Conservation (phyloP, 2,888 invertebrate species). For the Cyclophora albipunctata region DNA sequence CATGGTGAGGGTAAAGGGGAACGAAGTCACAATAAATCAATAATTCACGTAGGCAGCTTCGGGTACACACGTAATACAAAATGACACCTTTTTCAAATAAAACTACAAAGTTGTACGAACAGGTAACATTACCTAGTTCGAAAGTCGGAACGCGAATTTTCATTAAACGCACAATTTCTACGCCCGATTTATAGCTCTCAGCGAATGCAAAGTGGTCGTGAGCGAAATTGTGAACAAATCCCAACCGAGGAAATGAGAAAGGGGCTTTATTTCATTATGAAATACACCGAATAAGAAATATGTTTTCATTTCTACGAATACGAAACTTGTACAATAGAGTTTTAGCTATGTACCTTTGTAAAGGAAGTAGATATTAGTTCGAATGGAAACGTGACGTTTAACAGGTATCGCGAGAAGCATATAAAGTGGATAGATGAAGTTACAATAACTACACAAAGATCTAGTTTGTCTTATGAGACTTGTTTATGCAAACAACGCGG, state of each 20-base stretch:
- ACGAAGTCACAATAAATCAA: conserved; percentile 33
- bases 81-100: conserved; percentile 17
- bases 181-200: conserved; percentile 43
- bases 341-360: conserved; percentile 6
- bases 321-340: conserved; percentile 17
- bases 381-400: conserved; percentile 8
- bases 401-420: conserved; percentile 10
- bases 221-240: conserved; percentile 51
- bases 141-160: conserved; percentile 42
- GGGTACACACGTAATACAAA: conserved; percentile 13
- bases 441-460: conserved; percentile 12
- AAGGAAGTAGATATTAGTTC: conserved; percentile 15
- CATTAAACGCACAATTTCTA: conserved; percentile 47
- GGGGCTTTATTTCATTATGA: conserved; percentile 42
- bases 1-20: conserved; percentile 30
- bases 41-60: conserved; percentile 25
- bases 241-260: conserved; percentile 39
- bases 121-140: conserved; percentile 15
- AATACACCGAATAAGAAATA: conserved; percentile 37
- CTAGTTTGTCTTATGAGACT: conserved; percentile 12
- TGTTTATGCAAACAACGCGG: conserved; percentile 12
- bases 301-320: conserved; percentile 30
- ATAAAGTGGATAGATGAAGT: conserved; percentile 8
- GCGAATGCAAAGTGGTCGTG: conserved; percentile 45
- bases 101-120: conserved; percentile 33